A percentile compares a stretch with the other conserved stretches of the same genome.
Conservation (phyloP, 2,797 vertebrate genomes). For the Vipera ursinii region DNA sequence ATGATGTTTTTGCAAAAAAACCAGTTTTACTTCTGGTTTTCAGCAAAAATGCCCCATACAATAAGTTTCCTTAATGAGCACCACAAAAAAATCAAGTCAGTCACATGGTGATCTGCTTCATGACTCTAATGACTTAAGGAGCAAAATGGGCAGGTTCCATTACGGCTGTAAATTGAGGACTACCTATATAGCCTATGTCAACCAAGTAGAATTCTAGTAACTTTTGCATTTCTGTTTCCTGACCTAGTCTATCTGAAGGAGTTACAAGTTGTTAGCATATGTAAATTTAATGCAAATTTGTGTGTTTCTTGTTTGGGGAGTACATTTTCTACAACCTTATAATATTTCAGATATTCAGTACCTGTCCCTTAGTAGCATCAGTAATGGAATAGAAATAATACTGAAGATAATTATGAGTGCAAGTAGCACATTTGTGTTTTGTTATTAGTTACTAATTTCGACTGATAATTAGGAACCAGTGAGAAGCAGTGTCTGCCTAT, state of each 20-base stretch:
- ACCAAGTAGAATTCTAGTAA: background rate
- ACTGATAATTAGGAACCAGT: slow-evolving; percentile 1
- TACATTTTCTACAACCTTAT: background rate
- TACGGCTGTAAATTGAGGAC: no score
- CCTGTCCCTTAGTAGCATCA: background rate
- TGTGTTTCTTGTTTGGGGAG: background rate
- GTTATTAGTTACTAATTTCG: background rate
- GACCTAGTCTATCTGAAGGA: background rate
- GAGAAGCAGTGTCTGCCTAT: background rate
- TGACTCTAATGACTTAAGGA: no score
- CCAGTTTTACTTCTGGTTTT: no score
- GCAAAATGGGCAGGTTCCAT: no score
- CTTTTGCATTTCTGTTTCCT: background rate
- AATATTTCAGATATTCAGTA: background rate
- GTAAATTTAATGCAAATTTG: background rate
- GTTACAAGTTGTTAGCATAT: background rate
- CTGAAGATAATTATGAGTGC: background rate
- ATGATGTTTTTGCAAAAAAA: no score
- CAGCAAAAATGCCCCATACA: no score
- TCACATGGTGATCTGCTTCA: no score
- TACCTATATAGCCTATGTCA: background rate
- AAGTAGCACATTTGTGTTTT: background rate
- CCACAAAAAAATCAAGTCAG: no score
- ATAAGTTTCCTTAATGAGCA: no score
- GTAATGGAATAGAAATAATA: background rate